Evolutionary conservation across 2,797 vertebrate genomes (phyloP).

Genomic region (Chaunax sp.): DNA sequence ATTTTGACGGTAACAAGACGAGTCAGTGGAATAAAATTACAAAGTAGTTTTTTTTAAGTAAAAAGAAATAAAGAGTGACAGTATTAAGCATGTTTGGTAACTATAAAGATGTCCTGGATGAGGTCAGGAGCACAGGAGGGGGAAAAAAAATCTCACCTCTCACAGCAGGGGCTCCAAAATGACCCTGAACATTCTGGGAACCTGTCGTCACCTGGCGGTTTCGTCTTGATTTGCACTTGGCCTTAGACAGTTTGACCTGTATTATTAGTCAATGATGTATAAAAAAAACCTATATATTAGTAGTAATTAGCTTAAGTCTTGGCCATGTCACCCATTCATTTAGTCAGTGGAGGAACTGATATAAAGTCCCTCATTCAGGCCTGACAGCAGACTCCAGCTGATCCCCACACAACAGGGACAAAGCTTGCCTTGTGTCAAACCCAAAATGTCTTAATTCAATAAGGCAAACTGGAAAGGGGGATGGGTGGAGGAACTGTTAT

Average conservation of each 20-base stretch:
- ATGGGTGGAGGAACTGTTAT: conserved; percentile 19
- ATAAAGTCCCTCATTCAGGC: conserved; percentile 16
- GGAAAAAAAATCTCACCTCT: background rate
- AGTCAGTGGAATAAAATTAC: too few species aligned
- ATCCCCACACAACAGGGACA: conserved; percentile 33
- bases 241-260: background rate
- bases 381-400: too few species aligned
- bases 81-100: background rate
- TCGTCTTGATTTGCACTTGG: too few species aligned
- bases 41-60: too few species aligned
- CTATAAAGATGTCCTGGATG: background rate
- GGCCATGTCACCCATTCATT: background rate
- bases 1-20: too few species aligned
- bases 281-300: background rate
- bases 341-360: background rate
- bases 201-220: too few species aligned
- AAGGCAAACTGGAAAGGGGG: conserved; percentile 29
- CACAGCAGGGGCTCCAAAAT: background rate
- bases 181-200: too few species aligned
- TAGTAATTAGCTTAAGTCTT: background rate
- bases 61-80: too few species aligned
- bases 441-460: conserved; percentile 60
- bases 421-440: conserved; percentile 50
- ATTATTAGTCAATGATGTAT: background rate
- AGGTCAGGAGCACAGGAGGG: background rate